Base-by-base conservation (phyloP, 2,888 invertebrate genomes). In the Myopa testacea region DNA sequence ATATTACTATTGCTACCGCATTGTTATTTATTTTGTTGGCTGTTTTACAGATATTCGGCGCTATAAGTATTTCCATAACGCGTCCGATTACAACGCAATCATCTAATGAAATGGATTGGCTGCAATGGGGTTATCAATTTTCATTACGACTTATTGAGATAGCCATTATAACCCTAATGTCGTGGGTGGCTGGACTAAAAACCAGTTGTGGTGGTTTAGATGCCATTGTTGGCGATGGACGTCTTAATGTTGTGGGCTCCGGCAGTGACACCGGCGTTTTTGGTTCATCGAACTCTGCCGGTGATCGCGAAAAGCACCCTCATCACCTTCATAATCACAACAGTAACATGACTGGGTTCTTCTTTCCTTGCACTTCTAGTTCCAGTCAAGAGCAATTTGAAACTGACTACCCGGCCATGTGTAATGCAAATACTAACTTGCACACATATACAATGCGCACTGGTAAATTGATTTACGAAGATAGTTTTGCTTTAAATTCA, bases 51-150 rank as follows among this genome's bases (percentile, higher is more conserved):
- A 92, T 97, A 38, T 97, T 96, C 87, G 96, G 95, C 3, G 91
- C 95, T 70, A 92, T 94, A 84, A 93, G 92, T 70, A 92, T 94
- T 65, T 91, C 91, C 84, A 89, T 86, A 81, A 83, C 84, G 4
- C 85, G 88, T 4, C 85, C 86, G 0, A 67, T 86, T n/a, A 84
- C 85, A 19, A 74, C 89, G 86, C 81, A 90, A 89, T 82, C 83
- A 83, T 90, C 83, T 80, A 82, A 86, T 0, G 93, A 94, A 83
- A 93, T 93, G 83, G 93, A 94, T 80, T 98, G 98, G 98, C 91
- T 96, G 4, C 94, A 97, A 91, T 97, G 96, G 96, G 94, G 95
- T 34, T 97, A 95, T 90, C 96, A 97, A 86, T 94, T 96, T 85
- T 94, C 95, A 0, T 92, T 96, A 74, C 92, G 97, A 40, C 91